A percentile compares a stretch with the other conserved stretches of the same genome.
Conservation (phyloP, 2,113 vertebrate genomes). For the Leucoraja erinaceus region DNA sequence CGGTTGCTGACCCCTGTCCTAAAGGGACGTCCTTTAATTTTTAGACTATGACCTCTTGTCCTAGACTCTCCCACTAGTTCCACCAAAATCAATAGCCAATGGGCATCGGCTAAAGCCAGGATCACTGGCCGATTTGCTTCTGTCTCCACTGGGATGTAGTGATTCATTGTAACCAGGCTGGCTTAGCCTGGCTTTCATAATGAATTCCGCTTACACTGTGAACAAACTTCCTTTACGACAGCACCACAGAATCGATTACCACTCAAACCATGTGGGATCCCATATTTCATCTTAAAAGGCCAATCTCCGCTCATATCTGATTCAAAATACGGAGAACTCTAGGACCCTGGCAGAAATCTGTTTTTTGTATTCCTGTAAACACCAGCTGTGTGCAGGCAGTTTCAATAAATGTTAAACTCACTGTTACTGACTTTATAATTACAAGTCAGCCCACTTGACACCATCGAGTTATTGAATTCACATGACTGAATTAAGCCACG, state of each 20-base stretch:
- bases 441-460: not conserved
- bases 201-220: not conserved
- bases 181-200: not conserved
- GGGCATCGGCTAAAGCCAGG: not conserved
- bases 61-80: not conserved
- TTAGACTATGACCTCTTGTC: no score
- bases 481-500: no score
- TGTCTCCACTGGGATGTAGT: not conserved
- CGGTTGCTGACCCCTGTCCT: no score
- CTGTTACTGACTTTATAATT: not conserved
- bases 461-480: no score
- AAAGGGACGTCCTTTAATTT: no score
- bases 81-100: not conserved
- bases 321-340: not conserved
- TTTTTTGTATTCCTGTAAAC: not conserved
- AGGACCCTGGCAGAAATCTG: no score
- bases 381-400: not conserved
- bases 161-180: not conserved
- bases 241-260: not conserved
- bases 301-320: not conserved
- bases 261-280: not conserved
- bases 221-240: not conserved
- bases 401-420: not conserved
- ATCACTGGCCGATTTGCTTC: not conserved
- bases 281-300: not conserved